Evolutionary conservation across 2,888 invertebrate genomes (phyloP).

Genomic region (Tubulanus polymorphus): DNA sequence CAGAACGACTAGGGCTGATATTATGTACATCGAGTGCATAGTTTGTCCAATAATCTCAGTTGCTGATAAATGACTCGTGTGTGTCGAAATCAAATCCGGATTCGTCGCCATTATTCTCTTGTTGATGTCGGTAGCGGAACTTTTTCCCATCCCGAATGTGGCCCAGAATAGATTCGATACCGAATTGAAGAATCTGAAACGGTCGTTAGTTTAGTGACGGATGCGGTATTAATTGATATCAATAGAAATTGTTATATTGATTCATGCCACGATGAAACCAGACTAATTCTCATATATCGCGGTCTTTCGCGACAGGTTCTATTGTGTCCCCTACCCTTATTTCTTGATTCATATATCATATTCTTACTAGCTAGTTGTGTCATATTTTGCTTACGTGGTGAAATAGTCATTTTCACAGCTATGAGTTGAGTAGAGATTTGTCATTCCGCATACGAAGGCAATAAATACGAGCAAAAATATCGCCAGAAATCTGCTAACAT

Average conservation of each 20-base stretch:
- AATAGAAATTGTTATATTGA: no score
- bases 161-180: conserved; percentile 25
- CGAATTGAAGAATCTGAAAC: conserved; percentile 18
- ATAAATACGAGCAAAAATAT: conserved; percentile 40
- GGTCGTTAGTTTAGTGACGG: not conserved
- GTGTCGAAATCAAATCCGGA: not conserved
- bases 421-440: conserved; percentile 36
- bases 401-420: conserved; percentile 31
- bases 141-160: conserved; percentile 27
- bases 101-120: not conserved
- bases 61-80: not conserved
- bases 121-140: conserved; percentile 18
- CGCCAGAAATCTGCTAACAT: conserved; percentile 34
- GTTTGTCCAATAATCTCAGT: conserved; percentile 2
- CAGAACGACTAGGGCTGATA: conserved; percentile 37
- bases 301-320: no score
- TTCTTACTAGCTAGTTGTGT: no score
- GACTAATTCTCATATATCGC: no score
- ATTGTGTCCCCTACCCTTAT: no score
- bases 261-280: no score
- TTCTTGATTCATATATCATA: no score
- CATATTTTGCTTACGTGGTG: conserved; percentile 22
- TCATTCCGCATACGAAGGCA: conserved; percentile 42
- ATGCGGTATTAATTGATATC: not conserved
- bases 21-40: conserved; percentile 29